Percentiles rank a stretch among this genome's conserved stretches.
phyloP scores from a whole-genome alignment of 2,888 invertebrate genomes.

The Ceraclea dissimilis region DNA sequence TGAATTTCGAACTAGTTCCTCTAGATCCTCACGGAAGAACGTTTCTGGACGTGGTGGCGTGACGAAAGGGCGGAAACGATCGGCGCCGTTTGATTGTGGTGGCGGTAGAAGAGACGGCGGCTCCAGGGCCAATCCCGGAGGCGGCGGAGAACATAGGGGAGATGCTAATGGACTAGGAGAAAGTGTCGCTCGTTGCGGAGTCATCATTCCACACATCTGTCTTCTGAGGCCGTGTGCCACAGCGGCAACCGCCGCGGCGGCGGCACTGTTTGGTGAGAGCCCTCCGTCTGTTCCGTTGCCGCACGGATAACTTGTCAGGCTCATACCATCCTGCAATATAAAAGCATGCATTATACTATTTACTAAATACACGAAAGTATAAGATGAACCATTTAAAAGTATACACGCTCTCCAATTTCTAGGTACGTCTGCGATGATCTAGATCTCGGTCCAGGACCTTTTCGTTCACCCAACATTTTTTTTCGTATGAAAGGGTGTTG shows the following conservation, averaged over 20 bases:
- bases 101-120: constrained; percentile 34
- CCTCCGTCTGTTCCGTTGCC: constrained; percentile 49
- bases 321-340: constrained; percentile 53
- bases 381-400: no score
- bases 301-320: constrained; percentile 51
- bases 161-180: constrained; percentile 54
- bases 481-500: no score
- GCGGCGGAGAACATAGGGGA: constrained; percentile 56
- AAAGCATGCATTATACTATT: no score
- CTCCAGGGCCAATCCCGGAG: constrained; percentile 59
- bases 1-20: constrained; percentile 20
- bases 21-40: constrained; percentile 61
- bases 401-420: no score
- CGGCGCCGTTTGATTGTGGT: constrained; percentile 45
- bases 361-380: no score
- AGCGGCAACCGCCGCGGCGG: constrained; percentile 78
- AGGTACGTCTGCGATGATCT: no score
- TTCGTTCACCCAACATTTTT: no score
- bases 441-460: no score
- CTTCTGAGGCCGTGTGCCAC: constrained; percentile 80
- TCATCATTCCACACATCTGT: constrained; percentile 80
- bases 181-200: constrained; percentile 51
- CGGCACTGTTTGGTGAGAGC: constrained; percentile 54
- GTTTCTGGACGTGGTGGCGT: constrained; percentile 50
- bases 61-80: constrained; percentile 48